Percentiles rank a stretch among this genome's conserved stretches.
Evolutionary conservation across 2,113 vertebrate species (phyloP).

Genomic region (Microcebus ravelobensis): DNA sequence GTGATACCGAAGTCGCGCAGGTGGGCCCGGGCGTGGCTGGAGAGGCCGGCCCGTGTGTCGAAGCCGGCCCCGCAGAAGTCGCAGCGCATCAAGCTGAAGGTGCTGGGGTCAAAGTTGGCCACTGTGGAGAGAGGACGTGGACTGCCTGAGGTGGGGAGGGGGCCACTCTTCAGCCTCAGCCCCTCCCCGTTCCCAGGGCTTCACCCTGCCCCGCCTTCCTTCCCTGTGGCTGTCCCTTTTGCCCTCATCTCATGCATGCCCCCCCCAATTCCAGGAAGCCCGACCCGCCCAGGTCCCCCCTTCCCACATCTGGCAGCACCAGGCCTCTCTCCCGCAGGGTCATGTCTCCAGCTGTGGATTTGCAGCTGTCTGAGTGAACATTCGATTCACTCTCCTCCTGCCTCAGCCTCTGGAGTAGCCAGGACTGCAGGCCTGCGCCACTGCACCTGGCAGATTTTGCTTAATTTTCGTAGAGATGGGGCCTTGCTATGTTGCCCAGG

Average conservation of each 20-base stretch:
- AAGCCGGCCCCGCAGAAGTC: conserved; percentile 98
- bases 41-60: conserved; percentile 95
- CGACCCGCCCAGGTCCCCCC: not conserved
- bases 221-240: not conserved
- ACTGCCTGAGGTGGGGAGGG: not conserved
- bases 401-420: too few species aligned
- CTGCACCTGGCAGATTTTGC: too few species aligned
- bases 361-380: not conserved
- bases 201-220: not conserved
- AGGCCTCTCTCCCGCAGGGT: not conserved
- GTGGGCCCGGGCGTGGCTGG: conserved; percentile 96
- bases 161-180: not conserved
- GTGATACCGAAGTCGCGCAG: conserved; percentile 97
- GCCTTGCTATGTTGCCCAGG: too few species aligned
- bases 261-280: not conserved
- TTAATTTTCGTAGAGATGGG: too few species aligned
- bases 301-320: not conserved
- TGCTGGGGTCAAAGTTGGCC: conserved; percentile 96
- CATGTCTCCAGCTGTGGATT: not conserved
- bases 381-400: not conserved
- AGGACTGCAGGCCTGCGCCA: too few species aligned
- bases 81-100: conserved; percentile 97
- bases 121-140: conserved; percentile 83
- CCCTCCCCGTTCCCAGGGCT: not conserved
- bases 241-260: not conserved